Percentiles rank a stretch among this genome's conserved stretches.
These are phyloP conservation scores for Drosophila elegans DNA, from an alignment of 1,140 invertebrate species.

Conservation along the genomic window DNA sequence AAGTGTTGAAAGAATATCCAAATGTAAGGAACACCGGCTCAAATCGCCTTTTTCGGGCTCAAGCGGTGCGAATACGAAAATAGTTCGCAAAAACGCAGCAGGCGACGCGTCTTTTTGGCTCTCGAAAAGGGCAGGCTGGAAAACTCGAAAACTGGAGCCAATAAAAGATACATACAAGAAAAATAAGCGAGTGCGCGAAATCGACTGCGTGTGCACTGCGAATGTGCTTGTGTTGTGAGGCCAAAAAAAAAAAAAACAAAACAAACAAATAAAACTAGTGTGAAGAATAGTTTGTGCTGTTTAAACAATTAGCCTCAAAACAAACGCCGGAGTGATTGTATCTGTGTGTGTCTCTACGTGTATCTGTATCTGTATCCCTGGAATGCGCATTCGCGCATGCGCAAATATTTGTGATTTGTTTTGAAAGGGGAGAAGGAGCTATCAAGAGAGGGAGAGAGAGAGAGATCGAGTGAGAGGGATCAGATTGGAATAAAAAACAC, in stretches of 20 bases:
- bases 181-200: constrained; percentile 72
- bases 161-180: constrained; percentile 81
- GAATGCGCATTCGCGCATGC: constrained; percentile 73
- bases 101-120: constrained; percentile 51
- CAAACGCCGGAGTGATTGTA: constrained; percentile 26
- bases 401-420: constrained; percentile 74
- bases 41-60: constrained; percentile 7
- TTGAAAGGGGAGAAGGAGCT: constrained; percentile 37
- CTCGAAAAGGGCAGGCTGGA: constrained; percentile 70
- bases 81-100: constrained; percentile 28
- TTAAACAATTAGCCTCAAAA: constrained; percentile 75
- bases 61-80: constrained; percentile 17
- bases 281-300: constrained; percentile 57
- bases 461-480: constrained; percentile 1
- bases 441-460: background rate
- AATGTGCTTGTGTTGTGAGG: constrained; percentile 12
- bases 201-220: constrained; percentile 36
- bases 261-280: constrained; percentile 67
- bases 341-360: constrained; percentile 1
- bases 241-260: constrained; percentile 4
- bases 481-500: constrained; percentile 31
- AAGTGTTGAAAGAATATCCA: background rate
- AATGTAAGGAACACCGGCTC: constrained; percentile 23
- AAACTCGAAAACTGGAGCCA: constrained; percentile 73
- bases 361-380: constrained; percentile 48